Percentiles rank a stretch among this genome's conserved stretches.
Conservation (phyloP, 2,797 vertebrate genomes). For the Microtus californicus region DNA sequence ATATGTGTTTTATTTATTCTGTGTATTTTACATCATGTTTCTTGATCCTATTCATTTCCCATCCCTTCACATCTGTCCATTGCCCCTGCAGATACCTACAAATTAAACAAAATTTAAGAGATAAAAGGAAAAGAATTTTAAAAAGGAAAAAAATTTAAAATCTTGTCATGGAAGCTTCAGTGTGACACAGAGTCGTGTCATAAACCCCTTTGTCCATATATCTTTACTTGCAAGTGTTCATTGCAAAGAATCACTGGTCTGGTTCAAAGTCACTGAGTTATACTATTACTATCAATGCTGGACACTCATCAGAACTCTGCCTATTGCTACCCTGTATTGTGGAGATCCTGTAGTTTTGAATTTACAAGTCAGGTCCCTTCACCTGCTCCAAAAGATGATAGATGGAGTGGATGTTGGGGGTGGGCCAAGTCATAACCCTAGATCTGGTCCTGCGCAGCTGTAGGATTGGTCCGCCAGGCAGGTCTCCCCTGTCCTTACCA, state of each 20-base stretch:
- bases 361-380: not conserved
- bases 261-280: not conserved
- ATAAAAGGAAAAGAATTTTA: not conserved
- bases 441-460: not conserved
- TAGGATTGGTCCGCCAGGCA: not conserved
- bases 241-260: not conserved
- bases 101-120: not conserved
- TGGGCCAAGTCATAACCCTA: not conserved
- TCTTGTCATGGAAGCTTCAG: not conserved
- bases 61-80: not conserved
- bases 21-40: not conserved
- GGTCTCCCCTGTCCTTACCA: not conserved
- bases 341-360: not conserved
- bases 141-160: not conserved
- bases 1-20: not conserved
- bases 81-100: not conserved
- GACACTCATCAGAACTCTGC: not conserved
- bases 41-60: not conserved
- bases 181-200: not conserved
- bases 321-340: not conserved
- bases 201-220: not conserved
- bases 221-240: not conserved
- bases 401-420: not conserved
- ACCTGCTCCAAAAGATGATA: not conserved
- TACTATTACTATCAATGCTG: not conserved